Percentiles rank a stretch among this genome's conserved stretches.
phyloP scores from a whole-genome alignment of 2,888 invertebrate species.

The Lysandra coridon region DNA sequence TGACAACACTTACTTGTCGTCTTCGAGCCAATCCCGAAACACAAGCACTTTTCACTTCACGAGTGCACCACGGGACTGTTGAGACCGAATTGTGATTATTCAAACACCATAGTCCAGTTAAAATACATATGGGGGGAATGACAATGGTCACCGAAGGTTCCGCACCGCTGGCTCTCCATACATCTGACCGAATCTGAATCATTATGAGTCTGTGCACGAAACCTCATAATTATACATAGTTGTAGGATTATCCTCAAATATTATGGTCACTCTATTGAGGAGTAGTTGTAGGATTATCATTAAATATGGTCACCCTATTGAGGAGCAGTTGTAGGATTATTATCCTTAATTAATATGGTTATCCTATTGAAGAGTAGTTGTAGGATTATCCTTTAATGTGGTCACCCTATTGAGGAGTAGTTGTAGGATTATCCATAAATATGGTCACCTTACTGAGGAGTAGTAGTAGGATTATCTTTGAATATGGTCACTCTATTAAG shows the following conservation, averaged over 20 bases:
- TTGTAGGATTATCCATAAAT: background rate
- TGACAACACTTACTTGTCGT: slow-evolving; percentile 41
- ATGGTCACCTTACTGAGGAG: background rate
- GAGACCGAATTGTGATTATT: slow-evolving; percentile 74
- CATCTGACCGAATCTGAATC: slow-evolving; percentile 62
- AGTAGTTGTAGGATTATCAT: no score
- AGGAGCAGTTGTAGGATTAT: background rate
- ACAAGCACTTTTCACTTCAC: slow-evolving; percentile 50
- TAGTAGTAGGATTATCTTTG: background rate
- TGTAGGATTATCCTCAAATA: slow-evolving; percentile 2
- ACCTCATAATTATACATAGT: slow-evolving; percentile 33
- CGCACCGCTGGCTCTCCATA: slow-evolving; percentile 76
- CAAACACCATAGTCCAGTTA: slow-evolving; percentile 77
- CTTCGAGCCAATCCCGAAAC: slow-evolving; percentile 49
- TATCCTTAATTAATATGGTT: background rate
- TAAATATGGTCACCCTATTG: background rate
- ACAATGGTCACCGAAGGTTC: slow-evolving; percentile 78
- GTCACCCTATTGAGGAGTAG: background rate
- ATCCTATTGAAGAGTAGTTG: background rate
- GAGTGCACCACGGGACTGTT: slow-evolving; percentile 66
- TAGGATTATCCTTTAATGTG: background rate
- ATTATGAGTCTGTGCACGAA: slow-evolving; percentile 49
- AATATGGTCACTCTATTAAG: background rate
- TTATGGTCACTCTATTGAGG: background rate
- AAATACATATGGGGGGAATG: slow-evolving; percentile 76